Conservation (phyloP, 2,113 vertebrate genomes). For the Megaptera novaeangliae region DNA sequence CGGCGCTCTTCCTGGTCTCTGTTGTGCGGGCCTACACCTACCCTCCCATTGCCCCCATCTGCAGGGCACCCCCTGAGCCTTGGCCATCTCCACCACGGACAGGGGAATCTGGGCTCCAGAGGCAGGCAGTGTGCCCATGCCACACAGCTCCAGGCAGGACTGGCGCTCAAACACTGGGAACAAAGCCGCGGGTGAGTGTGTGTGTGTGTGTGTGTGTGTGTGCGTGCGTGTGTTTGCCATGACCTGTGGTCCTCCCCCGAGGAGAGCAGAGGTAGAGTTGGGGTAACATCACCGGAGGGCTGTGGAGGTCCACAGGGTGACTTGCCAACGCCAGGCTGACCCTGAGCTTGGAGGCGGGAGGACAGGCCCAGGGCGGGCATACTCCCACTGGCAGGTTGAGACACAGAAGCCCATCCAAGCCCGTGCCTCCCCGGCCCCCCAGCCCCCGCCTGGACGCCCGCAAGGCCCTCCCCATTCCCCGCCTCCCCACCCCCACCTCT, state of each 20-base stretch:
- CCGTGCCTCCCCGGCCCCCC: rapidly evolving
- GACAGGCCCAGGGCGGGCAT: background rate
- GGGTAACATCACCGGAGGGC: no score
- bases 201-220: no score
- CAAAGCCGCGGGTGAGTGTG: background rate
- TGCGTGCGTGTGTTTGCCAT: rapidly evolving
- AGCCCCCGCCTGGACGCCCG: rapidly evolving
- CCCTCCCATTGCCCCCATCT: no score
- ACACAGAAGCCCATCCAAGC: background rate
- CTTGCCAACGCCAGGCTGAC: no score
- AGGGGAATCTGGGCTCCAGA: background rate
- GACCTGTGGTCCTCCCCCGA: background rate
- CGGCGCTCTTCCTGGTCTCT: background rate
- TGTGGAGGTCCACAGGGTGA: background rate
- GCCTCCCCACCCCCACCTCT: background rate
- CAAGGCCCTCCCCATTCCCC: rapidly evolving
- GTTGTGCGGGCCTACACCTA: no score
- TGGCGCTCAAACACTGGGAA: background rate
- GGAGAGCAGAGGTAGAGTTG: background rate
- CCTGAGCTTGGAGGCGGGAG: background rate
- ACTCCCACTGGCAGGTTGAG: no score
- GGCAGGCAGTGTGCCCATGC: background rate
- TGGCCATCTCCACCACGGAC: background rate
- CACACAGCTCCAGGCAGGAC: background rate
- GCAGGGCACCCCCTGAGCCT: no score